A percentile compares a stretch with the other conserved stretches of the same genome.
These are phyloP conservation scores for Andricus curvator DNA, from an alignment of 2,888 invertebrate species.

Conservation along the genomic window DNA sequence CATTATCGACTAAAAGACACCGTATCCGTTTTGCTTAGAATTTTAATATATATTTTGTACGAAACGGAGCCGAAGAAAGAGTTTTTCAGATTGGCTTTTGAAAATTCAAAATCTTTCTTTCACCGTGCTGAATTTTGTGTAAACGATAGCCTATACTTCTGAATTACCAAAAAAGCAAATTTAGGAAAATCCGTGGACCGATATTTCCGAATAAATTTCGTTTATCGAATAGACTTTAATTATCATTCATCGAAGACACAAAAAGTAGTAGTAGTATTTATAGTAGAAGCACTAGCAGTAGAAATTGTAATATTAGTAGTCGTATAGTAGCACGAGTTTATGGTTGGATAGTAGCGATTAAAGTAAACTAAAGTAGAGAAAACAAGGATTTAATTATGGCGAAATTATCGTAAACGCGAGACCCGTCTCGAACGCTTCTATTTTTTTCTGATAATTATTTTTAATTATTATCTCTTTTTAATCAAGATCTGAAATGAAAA, in stretches of 20 bases:
- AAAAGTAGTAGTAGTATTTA: slow-evolving; percentile 64
- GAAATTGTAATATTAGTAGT: slow-evolving; percentile 54
- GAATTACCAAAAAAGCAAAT: slow-evolving; percentile 34
- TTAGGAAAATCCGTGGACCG: slow-evolving; percentile 39
- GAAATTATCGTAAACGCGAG: slow-evolving; percentile 69
- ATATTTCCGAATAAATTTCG: slow-evolving; percentile 40
- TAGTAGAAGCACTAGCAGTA: slow-evolving; percentile 57
- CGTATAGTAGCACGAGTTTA: slow-evolving; percentile 64
- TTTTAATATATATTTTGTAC: slow-evolving; percentile 64
- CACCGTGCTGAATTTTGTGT: slow-evolving; percentile 44
- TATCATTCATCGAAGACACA: slow-evolving; percentile 73
- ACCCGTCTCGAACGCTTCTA: slow-evolving; percentile 48
- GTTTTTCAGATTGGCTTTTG: not conserved
- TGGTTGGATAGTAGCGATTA: slow-evolving; percentile 71
- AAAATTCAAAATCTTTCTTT: slow-evolving; percentile 23
- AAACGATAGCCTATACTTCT: slow-evolving; percentile 45
- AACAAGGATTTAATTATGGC: slow-evolving; percentile 70
- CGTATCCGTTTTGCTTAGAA: slow-evolving; percentile 64
- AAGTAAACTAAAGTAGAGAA: slow-evolving; percentile 73
- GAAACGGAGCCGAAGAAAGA: slow-evolving; percentile 43
- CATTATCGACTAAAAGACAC: slow-evolving; percentile 75
- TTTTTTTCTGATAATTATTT: slow-evolving; percentile 36
- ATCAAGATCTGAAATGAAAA: slow-evolving; percentile 38
- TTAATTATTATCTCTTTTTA: slow-evolving; percentile 36
- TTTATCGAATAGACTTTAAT: slow-evolving; percentile 42